Evolutionary conservation across 2,888 invertebrate species (phyloP).

Genomic region (Gastrophysa polygoni): DNA sequence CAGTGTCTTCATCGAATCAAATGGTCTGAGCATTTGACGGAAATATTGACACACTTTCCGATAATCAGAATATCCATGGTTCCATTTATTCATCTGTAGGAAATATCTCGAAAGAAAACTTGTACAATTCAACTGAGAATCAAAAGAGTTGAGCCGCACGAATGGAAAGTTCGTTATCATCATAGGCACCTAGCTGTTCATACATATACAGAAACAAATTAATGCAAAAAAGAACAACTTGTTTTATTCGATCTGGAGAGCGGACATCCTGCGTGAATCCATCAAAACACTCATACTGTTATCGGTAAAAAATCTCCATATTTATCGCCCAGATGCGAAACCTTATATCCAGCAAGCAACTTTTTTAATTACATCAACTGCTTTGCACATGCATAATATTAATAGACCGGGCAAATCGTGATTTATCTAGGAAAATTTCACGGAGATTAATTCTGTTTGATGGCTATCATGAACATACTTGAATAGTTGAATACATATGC

Average conservation of each 20-base stretch:
- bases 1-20: too few relatives aligned
- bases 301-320: not conserved
- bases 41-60: too few relatives aligned
- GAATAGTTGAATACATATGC: not conserved
- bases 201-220: not conserved
- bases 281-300: not conserved
- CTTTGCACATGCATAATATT: conserved; percentile 48
- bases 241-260: not conserved
- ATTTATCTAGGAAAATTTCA: not conserved
- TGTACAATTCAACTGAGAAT: too few relatives aligned
- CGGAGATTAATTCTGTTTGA: not conserved
- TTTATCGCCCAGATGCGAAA: conserved; percentile 5
- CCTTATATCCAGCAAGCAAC: conserved; percentile 14
- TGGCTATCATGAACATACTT: not conserved
- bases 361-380: conserved; percentile 40
- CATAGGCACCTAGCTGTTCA: too few relatives aligned
- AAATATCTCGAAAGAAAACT: too few relatives aligned
- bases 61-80: too few relatives aligned
- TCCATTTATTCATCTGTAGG: too few relatives aligned
- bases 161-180: too few relatives aligned
- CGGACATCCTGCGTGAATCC: not conserved
- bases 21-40: too few relatives aligned
- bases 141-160: too few relatives aligned
- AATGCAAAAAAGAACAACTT: not conserved
- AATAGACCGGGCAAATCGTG: conserved; percentile 24